A percentile compares a stretch with the other conserved stretches of the same genome.
Evolutionary conservation across 2,797 vertebrate species (phyloP).

Genomic region (Glyptemys insculpta): DNA sequence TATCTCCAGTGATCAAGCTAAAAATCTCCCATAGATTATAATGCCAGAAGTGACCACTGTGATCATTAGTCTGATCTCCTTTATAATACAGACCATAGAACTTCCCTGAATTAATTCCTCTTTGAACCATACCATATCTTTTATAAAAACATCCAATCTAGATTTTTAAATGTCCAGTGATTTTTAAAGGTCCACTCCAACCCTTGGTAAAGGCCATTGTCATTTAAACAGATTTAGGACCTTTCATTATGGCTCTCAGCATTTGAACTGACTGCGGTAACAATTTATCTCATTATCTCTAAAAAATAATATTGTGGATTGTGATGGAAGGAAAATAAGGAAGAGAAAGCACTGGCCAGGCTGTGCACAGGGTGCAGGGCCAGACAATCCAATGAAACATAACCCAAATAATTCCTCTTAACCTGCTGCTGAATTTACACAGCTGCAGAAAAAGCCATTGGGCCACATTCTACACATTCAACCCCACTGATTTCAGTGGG

Average conservation of each 20-base stretch:
- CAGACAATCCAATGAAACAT: rapidly evolving
- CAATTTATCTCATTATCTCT: background rate
- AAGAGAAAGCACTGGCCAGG: background rate
- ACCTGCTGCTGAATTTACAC: background rate
- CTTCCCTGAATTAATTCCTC: background rate
- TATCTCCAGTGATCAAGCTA: background rate
- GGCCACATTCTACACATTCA: background rate
- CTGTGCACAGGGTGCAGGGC: background rate
- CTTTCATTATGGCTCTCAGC: background rate
- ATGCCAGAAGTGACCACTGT: background rate
- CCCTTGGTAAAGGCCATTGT: background rate
- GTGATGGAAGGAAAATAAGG: background rate
- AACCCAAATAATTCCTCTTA: background rate
- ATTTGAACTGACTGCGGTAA: background rate
- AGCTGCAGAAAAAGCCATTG: background rate
- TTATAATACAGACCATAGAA: background rate
- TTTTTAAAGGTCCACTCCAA: background rate
- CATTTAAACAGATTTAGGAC: background rate
- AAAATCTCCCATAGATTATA: background rate
- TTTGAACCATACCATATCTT: background rate
- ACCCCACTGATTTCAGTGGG: background rate
- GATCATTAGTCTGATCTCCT: background rate
- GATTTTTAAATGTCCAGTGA: background rate
- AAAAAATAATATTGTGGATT: background rate
- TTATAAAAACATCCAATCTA: background rate